phyloP scores from a whole-genome alignment of 2,113 vertebrate genomes.

The Aix galericulata region DNA sequence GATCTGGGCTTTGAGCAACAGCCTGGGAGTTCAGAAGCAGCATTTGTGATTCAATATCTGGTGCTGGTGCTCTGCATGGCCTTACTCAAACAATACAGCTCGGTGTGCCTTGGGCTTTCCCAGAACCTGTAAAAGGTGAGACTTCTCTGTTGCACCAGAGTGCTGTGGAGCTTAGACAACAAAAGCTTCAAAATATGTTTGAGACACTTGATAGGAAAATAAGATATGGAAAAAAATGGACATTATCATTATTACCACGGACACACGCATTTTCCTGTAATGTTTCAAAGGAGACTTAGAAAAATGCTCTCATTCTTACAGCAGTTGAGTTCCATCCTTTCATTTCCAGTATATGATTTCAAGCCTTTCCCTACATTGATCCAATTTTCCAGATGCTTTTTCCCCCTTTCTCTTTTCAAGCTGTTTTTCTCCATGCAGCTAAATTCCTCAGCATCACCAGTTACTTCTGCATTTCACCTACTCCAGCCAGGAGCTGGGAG shows the following conservation, averaged over 20 bases:
- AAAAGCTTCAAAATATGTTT: background rate
- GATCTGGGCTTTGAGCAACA: background rate
- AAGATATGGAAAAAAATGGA: background rate
- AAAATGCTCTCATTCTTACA: background rate
- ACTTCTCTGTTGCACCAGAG: background rate
- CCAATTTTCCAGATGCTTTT: background rate
- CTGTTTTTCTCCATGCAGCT: background rate
- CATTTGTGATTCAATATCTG: background rate
- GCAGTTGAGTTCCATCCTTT: background rate
- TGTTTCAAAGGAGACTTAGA: background rate
- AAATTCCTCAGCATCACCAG: background rate
- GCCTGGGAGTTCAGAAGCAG: fast-evolving
- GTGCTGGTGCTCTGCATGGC: background rate
- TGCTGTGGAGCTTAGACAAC: background rate
- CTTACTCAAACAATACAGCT: fast-evolving
- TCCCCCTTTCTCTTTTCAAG: background rate
- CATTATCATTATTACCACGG: background rate
- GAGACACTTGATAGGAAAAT: background rate
- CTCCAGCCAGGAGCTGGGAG: background rate
- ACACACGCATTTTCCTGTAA: fast-evolving
- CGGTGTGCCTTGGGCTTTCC: background rate
- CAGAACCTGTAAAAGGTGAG: background rate
- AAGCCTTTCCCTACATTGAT: background rate
- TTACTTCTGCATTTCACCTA: background rate
- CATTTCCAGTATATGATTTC: background rate